Evolutionary conservation across 2,113 vertebrate species (phyloP).

Genomic region (Galemys pyrenaicus): DNA sequence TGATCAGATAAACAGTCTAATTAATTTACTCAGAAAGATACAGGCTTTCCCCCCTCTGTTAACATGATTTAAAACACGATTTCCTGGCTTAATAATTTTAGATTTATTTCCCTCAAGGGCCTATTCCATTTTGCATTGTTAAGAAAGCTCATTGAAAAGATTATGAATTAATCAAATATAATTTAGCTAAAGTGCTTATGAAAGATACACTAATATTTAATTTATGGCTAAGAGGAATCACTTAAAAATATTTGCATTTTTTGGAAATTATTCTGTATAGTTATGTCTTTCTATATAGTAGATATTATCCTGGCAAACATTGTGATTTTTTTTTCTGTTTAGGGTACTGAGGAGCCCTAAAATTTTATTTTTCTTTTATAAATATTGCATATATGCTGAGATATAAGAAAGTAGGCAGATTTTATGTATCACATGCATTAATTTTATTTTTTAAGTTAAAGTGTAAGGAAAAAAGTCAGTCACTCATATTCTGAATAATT

Average conservation of each 20-base stretch:
- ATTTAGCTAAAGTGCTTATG: background rate
- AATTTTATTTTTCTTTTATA: constrained; percentile 3
- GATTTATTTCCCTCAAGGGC: background rate
- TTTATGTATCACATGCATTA: background rate
- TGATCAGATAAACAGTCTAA: background rate
- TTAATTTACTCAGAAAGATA: background rate
- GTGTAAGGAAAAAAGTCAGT: background rate
- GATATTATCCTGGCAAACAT: background rate
- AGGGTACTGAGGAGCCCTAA: background rate
- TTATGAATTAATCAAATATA: background rate
- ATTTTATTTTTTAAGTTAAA: background rate
- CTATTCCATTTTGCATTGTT: background rate
- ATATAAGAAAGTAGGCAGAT: background rate
- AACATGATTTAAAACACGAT: background rate
- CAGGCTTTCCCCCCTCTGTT: background rate
- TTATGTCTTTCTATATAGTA: background rate
- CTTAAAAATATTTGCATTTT: background rate
- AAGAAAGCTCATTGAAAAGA: background rate
- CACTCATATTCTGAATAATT: background rate
- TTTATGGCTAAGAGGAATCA: background rate
- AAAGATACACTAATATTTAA: background rate
- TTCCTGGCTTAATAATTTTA: background rate
- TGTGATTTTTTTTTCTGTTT: background rate
- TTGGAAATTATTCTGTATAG: background rate
- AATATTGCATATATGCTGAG: background rate